phyloP scores from a whole-genome alignment of 2,888 invertebrate genomes.

The Lasioglossum zephyrum region DNA sequence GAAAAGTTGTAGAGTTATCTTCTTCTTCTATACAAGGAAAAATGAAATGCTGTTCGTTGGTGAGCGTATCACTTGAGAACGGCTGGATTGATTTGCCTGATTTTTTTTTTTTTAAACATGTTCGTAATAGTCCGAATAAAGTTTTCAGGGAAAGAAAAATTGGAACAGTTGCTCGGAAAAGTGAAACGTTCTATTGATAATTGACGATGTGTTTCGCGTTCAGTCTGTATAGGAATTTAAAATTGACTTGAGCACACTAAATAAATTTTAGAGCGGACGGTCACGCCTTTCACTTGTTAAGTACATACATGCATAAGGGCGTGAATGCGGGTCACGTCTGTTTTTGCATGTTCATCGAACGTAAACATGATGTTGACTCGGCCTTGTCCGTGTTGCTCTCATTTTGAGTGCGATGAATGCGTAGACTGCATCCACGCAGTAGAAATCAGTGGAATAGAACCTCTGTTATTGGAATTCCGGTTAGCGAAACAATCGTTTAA shows the following conservation, averaged over 20 bases:
- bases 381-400: slow-evolving; percentile 26
- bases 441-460: neutral
- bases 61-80: too few relatives aligned
- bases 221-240: neutral
- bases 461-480: neutral
- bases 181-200: too few relatives aligned
- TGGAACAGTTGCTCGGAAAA: too few relatives aligned
- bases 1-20: too few relatives aligned
- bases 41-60: too few relatives aligned
- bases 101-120: too few relatives aligned
- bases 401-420: slow-evolving; percentile 30
- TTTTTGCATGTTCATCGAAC: slow-evolving; percentile 61
- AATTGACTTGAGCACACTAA: neutral
- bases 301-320: slow-evolving; percentile 3
- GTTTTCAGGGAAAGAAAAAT: too few relatives aligned
- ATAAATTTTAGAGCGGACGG: slow-evolving; percentile 12
- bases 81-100: too few relatives aligned
- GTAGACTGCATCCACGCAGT: neutral
- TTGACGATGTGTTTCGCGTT: neutral
- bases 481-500: neutral
- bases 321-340: slow-evolving; percentile 49
- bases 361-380: slow-evolving; percentile 57
- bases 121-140: too few relatives aligned
- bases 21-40: too few relatives aligned
- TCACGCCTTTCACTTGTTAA: slow-evolving; percentile 26